phyloP scores from a whole-genome alignment of 2,113 vertebrate genomes.

The Ariopsis seemanni region DNA sequence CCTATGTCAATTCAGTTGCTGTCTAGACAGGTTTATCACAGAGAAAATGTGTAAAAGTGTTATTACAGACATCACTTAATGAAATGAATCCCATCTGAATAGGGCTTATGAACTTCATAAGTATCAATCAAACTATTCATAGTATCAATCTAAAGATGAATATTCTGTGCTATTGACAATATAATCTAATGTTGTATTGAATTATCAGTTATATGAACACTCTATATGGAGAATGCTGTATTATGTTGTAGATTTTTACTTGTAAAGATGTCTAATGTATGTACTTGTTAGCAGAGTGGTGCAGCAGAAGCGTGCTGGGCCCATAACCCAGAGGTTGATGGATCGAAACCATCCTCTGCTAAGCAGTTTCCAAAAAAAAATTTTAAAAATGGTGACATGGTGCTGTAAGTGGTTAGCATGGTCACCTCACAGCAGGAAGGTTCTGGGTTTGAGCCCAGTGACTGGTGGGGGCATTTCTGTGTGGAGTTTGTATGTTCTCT shows the following conservation, averaged over 20 bases:
- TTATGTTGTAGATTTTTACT: not conserved
- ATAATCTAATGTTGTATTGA: too few relatives aligned
- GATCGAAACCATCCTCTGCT: constrained; percentile 81
- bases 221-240: not conserved
- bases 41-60: not conserved
- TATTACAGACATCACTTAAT: not conserved
- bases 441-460: too few relatives aligned
- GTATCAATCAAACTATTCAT: not conserved
- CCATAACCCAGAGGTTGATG: constrained; percentile 83
- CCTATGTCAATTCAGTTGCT: not conserved
- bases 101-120: not conserved
- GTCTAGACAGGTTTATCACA: not conserved
- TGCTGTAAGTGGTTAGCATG: too few relatives aligned
- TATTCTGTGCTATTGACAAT: not conserved
- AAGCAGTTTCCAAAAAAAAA: too few relatives aligned
- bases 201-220: too few relatives aligned
- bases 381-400: too few relatives aligned
- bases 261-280: too few relatives aligned
- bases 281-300: too few relatives aligned
- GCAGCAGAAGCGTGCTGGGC: constrained; percentile 77
- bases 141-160: not conserved
- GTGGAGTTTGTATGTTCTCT: too few relatives aligned
- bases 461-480: too few relatives aligned
- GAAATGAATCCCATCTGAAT: not conserved
- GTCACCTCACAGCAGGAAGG: too few relatives aligned